A percentile compares a stretch with the other conserved stretches of the same genome.
phyloP scores from a whole-genome alignment of 2,888 invertebrate genomes.

The Lasioglossum figueresi region DNA sequence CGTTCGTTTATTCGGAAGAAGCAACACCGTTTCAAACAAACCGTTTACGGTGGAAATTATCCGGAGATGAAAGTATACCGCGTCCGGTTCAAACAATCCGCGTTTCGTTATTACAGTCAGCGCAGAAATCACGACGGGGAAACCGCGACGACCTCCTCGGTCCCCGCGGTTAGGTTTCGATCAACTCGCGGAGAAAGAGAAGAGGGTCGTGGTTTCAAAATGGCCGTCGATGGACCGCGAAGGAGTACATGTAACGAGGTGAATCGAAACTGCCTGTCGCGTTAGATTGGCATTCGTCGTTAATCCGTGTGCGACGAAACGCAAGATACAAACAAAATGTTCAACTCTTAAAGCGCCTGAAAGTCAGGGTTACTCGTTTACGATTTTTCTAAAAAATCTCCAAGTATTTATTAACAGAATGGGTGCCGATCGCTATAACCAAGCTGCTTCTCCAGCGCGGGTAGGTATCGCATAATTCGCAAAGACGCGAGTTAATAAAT shows the following conservation, averaged over 20 bases:
- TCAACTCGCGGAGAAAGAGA: conserved; percentile 36
- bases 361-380: not conserved
- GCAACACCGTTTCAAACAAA: too few relatives aligned
- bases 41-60: not conserved
- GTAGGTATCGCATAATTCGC: too few relatives aligned
- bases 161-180: conserved; percentile 50
- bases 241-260: conserved; percentile 60
- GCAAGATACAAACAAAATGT: not conserved
- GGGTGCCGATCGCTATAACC: too few relatives aligned
- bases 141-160: conserved; percentile 44
- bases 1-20: not conserved
- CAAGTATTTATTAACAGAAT: too few relatives aligned
- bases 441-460: too few relatives aligned
- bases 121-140: conserved; percentile 53
- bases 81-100: conserved; percentile 12
- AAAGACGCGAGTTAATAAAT: too few relatives aligned
- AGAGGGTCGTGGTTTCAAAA: conserved; percentile 62
- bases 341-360: not conserved
- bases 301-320: conserved; percentile 41
- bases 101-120: conserved; percentile 53
- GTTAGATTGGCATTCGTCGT: conserved; percentile 69
- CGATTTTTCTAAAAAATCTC: not conserved
- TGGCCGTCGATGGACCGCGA: conserved; percentile 52
- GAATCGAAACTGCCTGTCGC: conserved; percentile 62
- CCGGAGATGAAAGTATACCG: conserved; percentile 12